These are phyloP conservation scores for Sabatieria punctata DNA, from an alignment of 2,888 invertebrate species.

Conservation along the genomic window DNA sequence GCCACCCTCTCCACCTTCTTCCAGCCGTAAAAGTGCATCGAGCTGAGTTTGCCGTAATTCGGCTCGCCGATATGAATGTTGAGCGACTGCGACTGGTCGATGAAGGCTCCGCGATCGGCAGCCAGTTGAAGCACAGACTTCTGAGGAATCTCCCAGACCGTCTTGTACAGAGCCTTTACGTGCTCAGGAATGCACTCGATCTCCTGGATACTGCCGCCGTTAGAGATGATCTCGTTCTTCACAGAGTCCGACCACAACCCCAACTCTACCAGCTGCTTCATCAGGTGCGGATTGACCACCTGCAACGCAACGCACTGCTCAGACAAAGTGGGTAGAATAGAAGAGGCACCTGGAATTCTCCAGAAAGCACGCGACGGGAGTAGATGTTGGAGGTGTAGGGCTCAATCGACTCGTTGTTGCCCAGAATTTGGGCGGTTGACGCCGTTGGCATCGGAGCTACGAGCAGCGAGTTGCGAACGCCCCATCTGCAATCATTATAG, in stretches of 20 bases:
- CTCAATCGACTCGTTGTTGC: constrained; percentile 95
- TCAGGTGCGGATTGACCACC: constrained; percentile 84
- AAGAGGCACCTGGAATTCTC: constrained; percentile 63
- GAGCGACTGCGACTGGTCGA: constrained; percentile 95
- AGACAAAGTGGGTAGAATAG: neutral
- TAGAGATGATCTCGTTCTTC: constrained; percentile 78
- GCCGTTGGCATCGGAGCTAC: constrained; percentile 98
- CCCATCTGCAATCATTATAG: constrained; percentile 50
- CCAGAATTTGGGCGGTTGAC: constrained; percentile 94
- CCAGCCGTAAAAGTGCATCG: constrained; percentile 98
- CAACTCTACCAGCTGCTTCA: constrained; percentile 74
- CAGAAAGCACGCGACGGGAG: constrained; percentile 74
- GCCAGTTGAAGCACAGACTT: constrained; percentile 86
- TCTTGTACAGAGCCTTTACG: constrained; percentile 34
- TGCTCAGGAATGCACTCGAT: constrained; percentile 15
- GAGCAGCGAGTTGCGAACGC: constrained; percentile 76
- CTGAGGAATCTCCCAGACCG: constrained; percentile 48
- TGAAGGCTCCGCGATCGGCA: constrained; percentile 87
- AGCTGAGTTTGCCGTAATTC: constrained; percentile 75
- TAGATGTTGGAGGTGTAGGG: constrained; percentile 97
- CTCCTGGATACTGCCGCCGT: constrained; percentile 71
- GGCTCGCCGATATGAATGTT: constrained; percentile 93
- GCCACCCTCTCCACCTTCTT: constrained; percentile 45
- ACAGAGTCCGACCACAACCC: constrained; percentile 85
- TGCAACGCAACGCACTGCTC: constrained; percentile 35